phyloP scores from a whole-genome alignment of 2,113 vertebrate genomes.

The Recurvirostra avosetta region DNA sequence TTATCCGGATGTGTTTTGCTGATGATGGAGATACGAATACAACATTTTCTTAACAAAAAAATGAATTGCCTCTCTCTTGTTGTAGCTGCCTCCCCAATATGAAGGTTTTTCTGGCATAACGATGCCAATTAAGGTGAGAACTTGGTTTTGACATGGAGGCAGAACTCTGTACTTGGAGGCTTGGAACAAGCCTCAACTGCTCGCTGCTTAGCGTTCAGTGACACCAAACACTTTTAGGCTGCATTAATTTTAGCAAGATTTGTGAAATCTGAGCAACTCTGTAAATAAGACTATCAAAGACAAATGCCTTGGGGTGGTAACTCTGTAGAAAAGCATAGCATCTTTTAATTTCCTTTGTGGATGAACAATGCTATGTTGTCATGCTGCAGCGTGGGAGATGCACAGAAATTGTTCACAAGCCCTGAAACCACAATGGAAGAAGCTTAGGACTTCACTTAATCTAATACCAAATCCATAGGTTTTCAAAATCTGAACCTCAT shows the following conservation, averaged over 20 bases:
- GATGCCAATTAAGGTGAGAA: background rate
- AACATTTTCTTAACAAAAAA: background rate
- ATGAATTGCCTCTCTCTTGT: background rate
- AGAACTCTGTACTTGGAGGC: background rate
- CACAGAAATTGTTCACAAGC: background rate
- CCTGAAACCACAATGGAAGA: background rate
- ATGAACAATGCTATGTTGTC: background rate
- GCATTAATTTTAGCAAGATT: background rate
- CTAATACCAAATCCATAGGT: background rate
- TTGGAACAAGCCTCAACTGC: background rate
- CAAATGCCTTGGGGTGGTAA: background rate
- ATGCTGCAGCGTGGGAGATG: background rate
- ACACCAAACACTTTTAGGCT: background rate
- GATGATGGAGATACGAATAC: background rate
- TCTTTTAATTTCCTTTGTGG: background rate
- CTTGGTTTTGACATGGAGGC: background rate
- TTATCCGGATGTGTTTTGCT: background rate
- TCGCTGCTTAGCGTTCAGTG: background rate
- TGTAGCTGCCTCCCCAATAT: background rate
- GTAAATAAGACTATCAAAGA: background rate
- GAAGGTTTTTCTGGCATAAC: background rate
- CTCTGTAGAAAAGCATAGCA: background rate
- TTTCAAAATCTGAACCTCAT: background rate
- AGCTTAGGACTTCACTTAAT: background rate
- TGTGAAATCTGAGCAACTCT: background rate